A percentile compares a stretch with the other conserved stretches of the same genome.
Conservation (phyloP, 2,797 vertebrate genomes). For the Vireo griseus region DNA sequence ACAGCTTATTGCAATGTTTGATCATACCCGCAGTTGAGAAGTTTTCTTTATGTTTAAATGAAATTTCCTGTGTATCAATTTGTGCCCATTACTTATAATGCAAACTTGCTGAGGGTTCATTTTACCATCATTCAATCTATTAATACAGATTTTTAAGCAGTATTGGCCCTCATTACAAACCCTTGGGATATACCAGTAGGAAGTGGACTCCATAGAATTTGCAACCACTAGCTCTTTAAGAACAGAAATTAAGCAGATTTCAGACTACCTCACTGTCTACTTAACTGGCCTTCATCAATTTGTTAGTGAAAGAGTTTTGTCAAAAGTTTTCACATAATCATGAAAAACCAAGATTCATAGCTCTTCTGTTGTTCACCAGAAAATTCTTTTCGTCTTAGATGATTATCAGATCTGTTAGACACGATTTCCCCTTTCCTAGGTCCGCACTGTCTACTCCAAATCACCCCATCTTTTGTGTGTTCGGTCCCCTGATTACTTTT, state of each 20-base stretch:
- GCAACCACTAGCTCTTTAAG: neutral
- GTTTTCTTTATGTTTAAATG: neutral
- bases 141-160: neutral
- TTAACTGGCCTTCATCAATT: neutral
- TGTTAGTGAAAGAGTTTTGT: fast-evolving
- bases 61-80: neutral
- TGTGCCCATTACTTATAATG: neutral
- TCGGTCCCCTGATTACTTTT: neutral
- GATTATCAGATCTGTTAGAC: neutral
- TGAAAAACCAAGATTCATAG: neutral
- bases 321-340: neutral
- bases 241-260: neutral
- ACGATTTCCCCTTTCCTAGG: neutral
- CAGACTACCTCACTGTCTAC: neutral
- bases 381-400: neutral
- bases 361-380: neutral
- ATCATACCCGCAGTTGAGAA: neutral
- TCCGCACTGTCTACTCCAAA: neutral
- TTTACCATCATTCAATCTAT: neutral
- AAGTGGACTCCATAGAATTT: neutral
- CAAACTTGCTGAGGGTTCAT: neutral
- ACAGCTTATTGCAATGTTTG: neutral
- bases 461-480: neutral
- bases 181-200: neutral
- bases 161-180: neutral